A percentile compares a stretch with the other conserved stretches of the same genome.
phyloP scores from a whole-genome alignment of 2,113 vertebrate species.

The Coryphaenoides rupestris region DNA sequence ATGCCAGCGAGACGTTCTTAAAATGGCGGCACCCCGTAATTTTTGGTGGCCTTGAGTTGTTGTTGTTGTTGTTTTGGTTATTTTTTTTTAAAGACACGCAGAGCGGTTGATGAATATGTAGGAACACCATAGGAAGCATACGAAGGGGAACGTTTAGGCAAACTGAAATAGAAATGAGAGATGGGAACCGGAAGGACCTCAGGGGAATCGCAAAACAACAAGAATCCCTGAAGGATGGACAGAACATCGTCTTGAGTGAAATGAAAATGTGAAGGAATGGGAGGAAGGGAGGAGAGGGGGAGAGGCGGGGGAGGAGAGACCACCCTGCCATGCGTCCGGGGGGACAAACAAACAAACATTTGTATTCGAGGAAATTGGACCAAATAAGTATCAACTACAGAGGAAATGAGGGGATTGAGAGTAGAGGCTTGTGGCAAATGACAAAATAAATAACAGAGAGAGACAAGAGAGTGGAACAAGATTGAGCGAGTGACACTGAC shows the following conservation, averaged over 20 bases:
- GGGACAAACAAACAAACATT: too few relatives aligned
- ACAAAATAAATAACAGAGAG: background rate
- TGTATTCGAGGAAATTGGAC: too few relatives aligned
- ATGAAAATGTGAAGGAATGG: background rate
- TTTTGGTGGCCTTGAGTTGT: too few relatives aligned
- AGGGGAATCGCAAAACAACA: background rate
- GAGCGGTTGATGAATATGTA: conserved; percentile 38
- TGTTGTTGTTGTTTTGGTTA: too few relatives aligned
- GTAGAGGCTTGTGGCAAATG: background rate
- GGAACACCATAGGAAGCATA: conserved; percentile 17
- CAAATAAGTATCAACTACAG: background rate
- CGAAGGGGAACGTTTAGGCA: conserved; percentile 17
- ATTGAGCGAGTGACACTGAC: conserved; percentile 3
- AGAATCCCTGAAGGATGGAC: conserved; percentile 12
- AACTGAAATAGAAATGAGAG: conserved; percentile 14
- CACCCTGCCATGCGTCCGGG: too few relatives aligned
- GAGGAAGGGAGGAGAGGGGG: background rate
- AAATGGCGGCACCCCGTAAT: too few relatives aligned
- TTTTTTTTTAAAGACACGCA: too few relatives aligned
- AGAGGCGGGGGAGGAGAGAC: too few relatives aligned
- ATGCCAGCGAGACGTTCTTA: too few relatives aligned
- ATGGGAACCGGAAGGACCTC: background rate
- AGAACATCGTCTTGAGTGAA: conserved; percentile 5
- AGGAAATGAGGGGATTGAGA: background rate
- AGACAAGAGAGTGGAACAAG: background rate